Conservation (phyloP, 1,140 invertebrate genomes). For the Drosophila setifemur region DNA sequence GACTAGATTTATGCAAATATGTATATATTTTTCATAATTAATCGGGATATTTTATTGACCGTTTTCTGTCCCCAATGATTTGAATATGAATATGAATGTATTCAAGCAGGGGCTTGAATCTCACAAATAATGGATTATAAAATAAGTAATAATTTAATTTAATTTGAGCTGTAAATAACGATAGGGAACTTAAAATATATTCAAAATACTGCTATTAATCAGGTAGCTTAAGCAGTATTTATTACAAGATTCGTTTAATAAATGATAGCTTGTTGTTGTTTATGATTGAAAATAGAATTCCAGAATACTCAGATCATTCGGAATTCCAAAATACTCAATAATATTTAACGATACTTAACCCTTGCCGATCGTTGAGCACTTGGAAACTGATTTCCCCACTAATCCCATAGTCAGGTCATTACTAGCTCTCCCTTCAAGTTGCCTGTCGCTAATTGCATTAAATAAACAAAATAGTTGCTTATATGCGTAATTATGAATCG, state of each 20-base stretch:
- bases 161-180: no score
- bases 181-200: no score
- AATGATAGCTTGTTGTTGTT: not conserved
- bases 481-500: slow-evolving; percentile 67
- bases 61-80: not conserved
- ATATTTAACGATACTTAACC: slow-evolving; percentile 11
- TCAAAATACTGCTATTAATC: no score
- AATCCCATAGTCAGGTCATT: slow-evolving; percentile 20
- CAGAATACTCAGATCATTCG: not conserved
- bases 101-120: not conserved
- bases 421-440: slow-evolving; percentile 23
- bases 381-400: not conserved
- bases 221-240: no score
- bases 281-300: no score
- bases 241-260: no score
- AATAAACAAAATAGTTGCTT: slow-evolving; percentile 53
- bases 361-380: slow-evolving; percentile 1
- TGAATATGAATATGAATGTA: not conserved
- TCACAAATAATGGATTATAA: not conserved
- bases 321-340: not conserved
- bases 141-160: not conserved
- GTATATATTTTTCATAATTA: slow-evolving; percentile 2
- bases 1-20: no score
- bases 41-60: slow-evolving; percentile 14
- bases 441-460: slow-evolving; percentile 28